A percentile compares a stretch with the other conserved stretches of the same genome.
These are phyloP conservation scores for Thymelicus acteon DNA, from an alignment of 2,888 invertebrate genomes.

Conservation along the genomic window DNA sequence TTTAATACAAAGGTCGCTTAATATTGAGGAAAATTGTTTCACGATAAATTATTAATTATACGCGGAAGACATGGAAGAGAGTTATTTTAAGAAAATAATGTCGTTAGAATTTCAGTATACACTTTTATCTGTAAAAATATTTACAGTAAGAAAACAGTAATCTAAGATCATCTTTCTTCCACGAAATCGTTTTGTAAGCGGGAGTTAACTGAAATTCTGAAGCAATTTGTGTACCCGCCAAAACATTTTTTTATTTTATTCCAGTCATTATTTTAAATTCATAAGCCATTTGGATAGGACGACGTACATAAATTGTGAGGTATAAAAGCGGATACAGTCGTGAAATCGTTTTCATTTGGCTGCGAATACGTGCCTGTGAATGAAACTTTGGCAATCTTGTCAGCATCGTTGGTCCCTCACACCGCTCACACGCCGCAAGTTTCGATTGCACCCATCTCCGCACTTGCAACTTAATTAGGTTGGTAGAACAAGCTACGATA, in stretches of 20 bases:
- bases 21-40: constrained; percentile 64
- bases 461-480: constrained; percentile 71
- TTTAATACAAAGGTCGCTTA: background rate
- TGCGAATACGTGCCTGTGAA: constrained; percentile 41
- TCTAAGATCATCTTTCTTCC: constrained; percentile 7
- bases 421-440: constrained; percentile 62
- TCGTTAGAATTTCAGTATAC: background rate
- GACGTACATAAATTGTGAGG: constrained; percentile 16
- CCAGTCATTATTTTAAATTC: constrained; percentile 28
- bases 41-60: constrained; percentile 62
- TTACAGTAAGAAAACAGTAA: constrained; percentile 11
- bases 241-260: constrained; percentile 28
- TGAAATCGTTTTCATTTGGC: constrained; percentile 28
- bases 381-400: constrained; percentile 70
- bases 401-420: constrained; percentile 58
- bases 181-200: constrained; percentile 5
- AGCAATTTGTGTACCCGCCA: constrained; percentile 32
- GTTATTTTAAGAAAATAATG: background rate
- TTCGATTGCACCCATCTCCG: constrained; percentile 65
- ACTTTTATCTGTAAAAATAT: constrained; percentile 11
- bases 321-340: constrained; percentile 9
- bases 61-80: constrained; percentile 13
- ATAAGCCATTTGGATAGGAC: constrained; percentile 22
- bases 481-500: constrained; percentile 55
- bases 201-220: constrained; percentile 26